A percentile compares a stretch with the other conserved stretches of the same genome.
phyloP scores from a whole-genome alignment of 2,797 vertebrate genomes.

The Poeciliopsis gracilis region DNA sequence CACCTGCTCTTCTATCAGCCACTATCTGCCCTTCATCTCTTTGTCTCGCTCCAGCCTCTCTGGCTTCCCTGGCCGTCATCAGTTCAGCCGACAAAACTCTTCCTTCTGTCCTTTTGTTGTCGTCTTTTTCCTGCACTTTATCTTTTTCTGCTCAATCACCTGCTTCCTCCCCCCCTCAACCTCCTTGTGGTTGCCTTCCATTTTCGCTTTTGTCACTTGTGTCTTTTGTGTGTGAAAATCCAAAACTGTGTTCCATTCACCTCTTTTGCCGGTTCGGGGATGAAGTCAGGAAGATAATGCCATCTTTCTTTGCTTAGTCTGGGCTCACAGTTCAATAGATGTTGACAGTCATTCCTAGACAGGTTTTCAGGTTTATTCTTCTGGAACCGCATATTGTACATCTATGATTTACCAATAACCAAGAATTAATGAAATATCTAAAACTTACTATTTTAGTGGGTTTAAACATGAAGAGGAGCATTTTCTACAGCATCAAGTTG shows the following conservation, averaged over 20 bases:
- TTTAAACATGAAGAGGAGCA: not conserved
- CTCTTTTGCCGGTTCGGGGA: not conserved
- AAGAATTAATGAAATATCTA: not conserved
- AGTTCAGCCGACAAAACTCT: constrained; percentile 18
- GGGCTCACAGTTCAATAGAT: not conserved
- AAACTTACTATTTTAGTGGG: not conserved
- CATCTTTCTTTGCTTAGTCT: not conserved
- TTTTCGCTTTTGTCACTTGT: not conserved
- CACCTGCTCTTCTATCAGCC: constrained; percentile 30
- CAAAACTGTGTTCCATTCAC: not conserved
- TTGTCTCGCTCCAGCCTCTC: not conserved
- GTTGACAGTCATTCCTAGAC: not conserved
- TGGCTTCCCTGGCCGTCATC: constrained; percentile 8
- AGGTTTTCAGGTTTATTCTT: not conserved
- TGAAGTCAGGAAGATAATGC: not conserved
- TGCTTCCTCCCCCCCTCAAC: not conserved
- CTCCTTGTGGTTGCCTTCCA: not conserved
- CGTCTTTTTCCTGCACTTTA: not conserved
- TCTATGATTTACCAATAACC: not conserved
- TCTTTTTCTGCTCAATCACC: not conserved
- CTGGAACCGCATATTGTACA: not conserved
- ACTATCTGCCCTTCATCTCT: constrained; percentile 3
- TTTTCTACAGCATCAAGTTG: not conserved
- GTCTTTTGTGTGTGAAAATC: not conserved
- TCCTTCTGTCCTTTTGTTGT: constrained; percentile 6